Percentiles rank a stretch among this genome's conserved stretches.
phyloP scores from a whole-genome alignment of 2,113 vertebrate genomes.

The Barnardius zonarius region DNA sequence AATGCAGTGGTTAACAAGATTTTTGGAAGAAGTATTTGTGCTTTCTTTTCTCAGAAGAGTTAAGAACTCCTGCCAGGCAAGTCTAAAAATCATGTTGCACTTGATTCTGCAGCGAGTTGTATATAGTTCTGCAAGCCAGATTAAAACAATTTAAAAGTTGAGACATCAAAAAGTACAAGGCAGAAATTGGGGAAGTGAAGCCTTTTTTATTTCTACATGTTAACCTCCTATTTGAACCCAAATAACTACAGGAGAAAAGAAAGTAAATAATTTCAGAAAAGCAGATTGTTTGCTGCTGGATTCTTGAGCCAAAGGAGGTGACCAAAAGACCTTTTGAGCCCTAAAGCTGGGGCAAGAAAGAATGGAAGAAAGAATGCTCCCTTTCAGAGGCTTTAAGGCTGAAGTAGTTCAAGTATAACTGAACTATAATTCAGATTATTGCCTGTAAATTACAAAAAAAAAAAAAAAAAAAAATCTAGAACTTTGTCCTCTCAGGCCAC shows the following conservation, averaged over 20 bases:
- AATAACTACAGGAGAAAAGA: not conserved
- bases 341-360: not conserved
- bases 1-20: not conserved
- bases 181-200: not conserved
- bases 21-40: not conserved
- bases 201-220: not conserved
- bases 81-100: not conserved
- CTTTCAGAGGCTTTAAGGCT: not conserved
- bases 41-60: not conserved
- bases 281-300: not conserved
- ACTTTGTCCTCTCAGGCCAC: not conserved
- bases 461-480: not conserved
- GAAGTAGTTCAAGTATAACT: not conserved
- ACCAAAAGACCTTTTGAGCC: not conserved
- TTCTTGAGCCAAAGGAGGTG: not conserved
- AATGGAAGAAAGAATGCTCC: not conserved
- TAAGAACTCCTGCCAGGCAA: not conserved
- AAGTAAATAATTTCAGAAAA: not conserved
- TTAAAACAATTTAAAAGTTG: not conserved
- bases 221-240: not conserved
- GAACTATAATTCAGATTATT: not conserved
- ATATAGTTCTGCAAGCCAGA: not conserved
- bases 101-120: not conserved
- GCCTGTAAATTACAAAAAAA: not conserved
- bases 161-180: not conserved